Percentiles rank a stretch among this genome's conserved stretches.
These are phyloP conservation scores for Holothuria leucospilota DNA, from an alignment of 53 echinoderm and acorn worm genomes.

Conservation along the genomic window DNA sequence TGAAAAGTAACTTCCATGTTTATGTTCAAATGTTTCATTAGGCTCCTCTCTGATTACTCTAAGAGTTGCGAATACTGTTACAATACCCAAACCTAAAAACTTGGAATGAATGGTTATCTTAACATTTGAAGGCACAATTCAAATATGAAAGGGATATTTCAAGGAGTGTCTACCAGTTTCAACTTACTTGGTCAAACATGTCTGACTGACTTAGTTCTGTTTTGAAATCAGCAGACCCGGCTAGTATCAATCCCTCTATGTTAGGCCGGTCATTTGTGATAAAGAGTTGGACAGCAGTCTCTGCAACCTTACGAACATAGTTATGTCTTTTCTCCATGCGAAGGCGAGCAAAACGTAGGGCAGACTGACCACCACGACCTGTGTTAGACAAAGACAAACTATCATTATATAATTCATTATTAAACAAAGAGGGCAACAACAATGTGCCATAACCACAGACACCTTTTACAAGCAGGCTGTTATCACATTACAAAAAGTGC, in stretches of 20 bases:
- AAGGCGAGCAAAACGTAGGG: slow-evolving; percentile 98
- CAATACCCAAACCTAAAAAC: too few relatives aligned
- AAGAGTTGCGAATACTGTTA: too few relatives aligned
- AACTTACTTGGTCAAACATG: slow-evolving; percentile 99
- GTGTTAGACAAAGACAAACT: neutral
- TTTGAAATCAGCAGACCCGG: slow-evolving; percentile 98
- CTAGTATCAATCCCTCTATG: slow-evolving; percentile 93
- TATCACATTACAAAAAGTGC: too few relatives aligned
- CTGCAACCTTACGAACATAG: slow-evolving; percentile 97
- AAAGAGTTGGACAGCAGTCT: slow-evolving; percentile 90
- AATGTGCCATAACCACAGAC: too few relatives aligned
- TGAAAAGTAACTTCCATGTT: too few relatives aligned
- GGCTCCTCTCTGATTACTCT: too few relatives aligned
- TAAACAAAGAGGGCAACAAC: too few relatives aligned
- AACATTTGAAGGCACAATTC: neutral
- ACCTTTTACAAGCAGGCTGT: too few relatives aligned
- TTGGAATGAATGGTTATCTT: too few relatives aligned
- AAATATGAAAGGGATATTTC: too few relatives aligned
- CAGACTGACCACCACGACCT: slow-evolving; percentile 99
- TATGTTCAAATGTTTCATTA: too few relatives aligned
- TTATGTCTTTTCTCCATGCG: slow-evolving; percentile 99
- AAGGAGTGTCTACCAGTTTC: too few relatives aligned
- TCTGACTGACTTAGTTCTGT: slow-evolving; percentile 99
- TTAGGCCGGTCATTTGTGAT: slow-evolving; percentile 97
- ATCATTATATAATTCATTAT: neutral